Evolutionary conservation across 2,888 invertebrate genomes (phyloP).

Genomic region (Drosophila dives): DNA sequence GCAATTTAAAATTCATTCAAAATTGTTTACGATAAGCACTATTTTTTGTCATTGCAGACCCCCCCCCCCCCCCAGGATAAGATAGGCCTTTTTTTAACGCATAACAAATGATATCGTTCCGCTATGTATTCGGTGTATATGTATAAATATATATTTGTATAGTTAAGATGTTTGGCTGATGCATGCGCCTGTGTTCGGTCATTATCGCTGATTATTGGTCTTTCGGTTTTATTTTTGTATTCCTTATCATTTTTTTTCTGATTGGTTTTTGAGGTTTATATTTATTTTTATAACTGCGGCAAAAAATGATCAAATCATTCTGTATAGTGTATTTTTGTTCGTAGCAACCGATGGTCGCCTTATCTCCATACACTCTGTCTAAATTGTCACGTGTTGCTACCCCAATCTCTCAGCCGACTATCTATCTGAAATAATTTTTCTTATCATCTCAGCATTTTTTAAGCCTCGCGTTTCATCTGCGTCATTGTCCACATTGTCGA

Average conservation of each 20-base stretch:
- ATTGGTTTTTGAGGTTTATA: constrained; percentile 48
- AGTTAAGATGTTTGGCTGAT: constrained; percentile 5
- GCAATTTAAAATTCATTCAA: constrained; percentile 22
- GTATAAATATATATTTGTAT: not conserved
- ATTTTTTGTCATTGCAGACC: constrained; percentile 20
- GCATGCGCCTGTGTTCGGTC: constrained; percentile 10
- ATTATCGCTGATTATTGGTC: constrained; percentile 17
- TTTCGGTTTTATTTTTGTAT: not conserved
- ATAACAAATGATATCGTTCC: constrained; percentile 32
- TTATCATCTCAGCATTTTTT: constrained; percentile 20
- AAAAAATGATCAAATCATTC: constrained; percentile 25
- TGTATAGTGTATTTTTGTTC: constrained; percentile 23
- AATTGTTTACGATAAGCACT: constrained; percentile 47
- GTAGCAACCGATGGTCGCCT: constrained; percentile 53
- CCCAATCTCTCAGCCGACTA: constrained; percentile 10
- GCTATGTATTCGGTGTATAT: not conserved
- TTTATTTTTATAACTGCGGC: constrained; percentile 38
- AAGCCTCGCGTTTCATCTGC: constrained; percentile 39
- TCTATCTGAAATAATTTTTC: constrained; percentile 1
- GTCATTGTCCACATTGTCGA: constrained; percentile 45
- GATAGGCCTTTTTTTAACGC: constrained; percentile 58
- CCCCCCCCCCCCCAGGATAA: constrained; percentile 12
- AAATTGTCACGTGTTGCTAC: constrained; percentile 51
- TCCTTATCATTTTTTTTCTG: constrained; percentile 25
- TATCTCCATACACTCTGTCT: constrained; percentile 31